phyloP scores from a whole-genome alignment of 2,888 invertebrate genomes.

The Melipona beecheii region DNA sequence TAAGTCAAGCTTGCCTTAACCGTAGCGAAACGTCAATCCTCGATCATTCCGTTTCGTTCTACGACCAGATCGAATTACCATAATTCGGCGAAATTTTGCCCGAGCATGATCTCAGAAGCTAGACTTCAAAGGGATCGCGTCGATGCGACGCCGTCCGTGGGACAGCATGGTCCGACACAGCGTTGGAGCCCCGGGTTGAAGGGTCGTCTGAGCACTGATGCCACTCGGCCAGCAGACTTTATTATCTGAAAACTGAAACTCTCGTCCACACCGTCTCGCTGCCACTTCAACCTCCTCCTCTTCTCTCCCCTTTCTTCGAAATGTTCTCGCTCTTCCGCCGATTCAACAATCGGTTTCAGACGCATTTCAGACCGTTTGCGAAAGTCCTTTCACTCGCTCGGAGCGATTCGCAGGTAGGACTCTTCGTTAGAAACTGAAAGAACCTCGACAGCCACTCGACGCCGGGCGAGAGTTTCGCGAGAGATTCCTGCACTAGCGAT shows the following conservation, averaged over 20 bases:
- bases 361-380: conserved; percentile 7
- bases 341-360: conserved; percentile 18
- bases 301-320: conserved; percentile 11
- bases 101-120: conserved; percentile 62
- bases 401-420: conserved; percentile 7
- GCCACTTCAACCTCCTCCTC: conserved; percentile 1
- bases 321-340: conserved; percentile 17
- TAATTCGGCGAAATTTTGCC: conserved; percentile 18
- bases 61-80: conserved; percentile 4
- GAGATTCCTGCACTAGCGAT: neutral
- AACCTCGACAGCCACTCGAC: conserved; percentile 4
- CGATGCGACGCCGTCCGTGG: conserved; percentile 56
- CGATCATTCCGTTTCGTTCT: conserved; percentile 27
- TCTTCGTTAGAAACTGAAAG: conserved; percentile 39
- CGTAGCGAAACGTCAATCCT: neutral
- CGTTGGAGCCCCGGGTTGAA: conserved; percentile 64
- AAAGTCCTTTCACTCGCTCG: conserved; percentile 19
- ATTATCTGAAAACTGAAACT: conserved; percentile 74
- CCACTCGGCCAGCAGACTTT: conserved; percentile 74
- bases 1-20: conserved; percentile 17
- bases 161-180: conserved; percentile 29
- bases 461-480: neutral
- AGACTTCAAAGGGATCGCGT: conserved; percentile 51
- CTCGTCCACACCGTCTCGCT: conserved; percentile 34
- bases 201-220: conserved; percentile 74